Percentiles rank a stretch among this genome's conserved stretches.
Evolutionary conservation across 1,140 invertebrate genomes (phyloP).

Genomic region (Drosophila erecta): DNA sequence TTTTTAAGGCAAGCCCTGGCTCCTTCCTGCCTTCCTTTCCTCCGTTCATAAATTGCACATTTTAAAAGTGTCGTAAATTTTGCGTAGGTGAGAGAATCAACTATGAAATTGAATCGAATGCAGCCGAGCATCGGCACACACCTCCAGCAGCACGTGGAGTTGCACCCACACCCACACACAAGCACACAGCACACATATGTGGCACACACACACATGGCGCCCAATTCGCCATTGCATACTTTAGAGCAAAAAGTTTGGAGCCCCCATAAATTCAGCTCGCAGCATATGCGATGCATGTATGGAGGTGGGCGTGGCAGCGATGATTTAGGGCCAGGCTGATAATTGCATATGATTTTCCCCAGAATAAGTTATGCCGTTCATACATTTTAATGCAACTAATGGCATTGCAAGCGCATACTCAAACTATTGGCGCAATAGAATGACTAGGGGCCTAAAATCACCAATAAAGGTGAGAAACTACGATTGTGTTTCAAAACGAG

Average conservation of each 20-base stretch:
- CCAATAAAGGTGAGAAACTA: too few species aligned
- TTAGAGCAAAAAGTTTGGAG: constrained; percentile 60
- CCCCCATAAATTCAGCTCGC: constrained; percentile 59
- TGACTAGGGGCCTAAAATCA: too few species aligned
- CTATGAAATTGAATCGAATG: constrained; percentile 64
- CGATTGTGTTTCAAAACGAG: too few species aligned
- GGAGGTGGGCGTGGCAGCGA: neutral
- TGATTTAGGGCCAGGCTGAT: constrained; percentile 43
- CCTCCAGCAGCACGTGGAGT: neutral
- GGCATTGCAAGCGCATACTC: neutral
- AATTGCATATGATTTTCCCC: constrained; percentile 54
- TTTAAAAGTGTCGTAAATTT: constrained; percentile 79
- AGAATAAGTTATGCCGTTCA: constrained; percentile 10
- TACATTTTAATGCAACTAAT: constrained; percentile 1
- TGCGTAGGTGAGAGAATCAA: constrained; percentile 63
- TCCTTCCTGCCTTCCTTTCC: neutral
- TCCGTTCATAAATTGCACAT: constrained; percentile 71
- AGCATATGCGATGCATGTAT: constrained; percentile 7
- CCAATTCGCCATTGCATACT: constrained; percentile 61
- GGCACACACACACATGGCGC: constrained; percentile 6
- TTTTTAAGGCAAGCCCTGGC: neutral
- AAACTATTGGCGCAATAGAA: too few species aligned
- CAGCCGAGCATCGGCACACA: constrained; percentile 13
- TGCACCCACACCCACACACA: neutral
- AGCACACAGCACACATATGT: neutral